Conservation (phyloP, 2,888 invertebrate genomes). For the Andrena haemorrhoa region DNA sequence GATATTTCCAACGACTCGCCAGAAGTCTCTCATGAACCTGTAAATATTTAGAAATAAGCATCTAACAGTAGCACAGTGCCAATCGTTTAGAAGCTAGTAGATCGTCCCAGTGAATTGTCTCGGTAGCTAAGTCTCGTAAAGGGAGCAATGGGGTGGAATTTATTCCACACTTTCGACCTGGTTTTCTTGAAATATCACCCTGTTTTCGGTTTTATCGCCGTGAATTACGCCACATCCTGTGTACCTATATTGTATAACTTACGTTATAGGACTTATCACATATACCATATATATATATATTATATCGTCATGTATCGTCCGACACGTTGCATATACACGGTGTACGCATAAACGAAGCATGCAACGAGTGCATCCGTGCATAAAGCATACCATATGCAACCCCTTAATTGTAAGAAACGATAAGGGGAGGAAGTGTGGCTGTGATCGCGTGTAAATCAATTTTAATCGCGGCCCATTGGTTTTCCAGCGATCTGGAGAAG, state of each 20-base stretch:
- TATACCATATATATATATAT: slow-evolving; percentile 42
- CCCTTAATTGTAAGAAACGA: slow-evolving; percentile 56
- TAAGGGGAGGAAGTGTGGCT: neutral
- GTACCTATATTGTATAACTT: neutral
- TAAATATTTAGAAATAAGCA: no score
- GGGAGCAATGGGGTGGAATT: no score
- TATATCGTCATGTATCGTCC: slow-evolving; percentile 35
- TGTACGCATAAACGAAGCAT: slow-evolving; percentile 76
- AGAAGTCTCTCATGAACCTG: no score
- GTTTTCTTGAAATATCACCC: neutral
- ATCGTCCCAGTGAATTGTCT: no score
- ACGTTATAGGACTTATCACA: slow-evolving; percentile 18
- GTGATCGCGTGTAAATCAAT: slow-evolving; percentile 33
- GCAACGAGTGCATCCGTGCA: slow-evolving; percentile 78
- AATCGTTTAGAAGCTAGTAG: no score
- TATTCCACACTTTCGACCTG: neutral
- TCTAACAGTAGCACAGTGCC: no score
- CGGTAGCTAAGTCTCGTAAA: no score
- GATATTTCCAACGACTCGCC: no score
- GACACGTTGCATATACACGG: slow-evolving; percentile 65
- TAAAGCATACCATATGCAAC: slow-evolving; percentile 64
- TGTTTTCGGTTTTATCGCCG: neutral
- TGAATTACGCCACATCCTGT: neutral
- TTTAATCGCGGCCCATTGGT: slow-evolving; percentile 65
- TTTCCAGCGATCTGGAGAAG: slow-evolving; percentile 88